Conservation (phyloP, 2,888 invertebrate species). For the Timandra comae region DNA sequence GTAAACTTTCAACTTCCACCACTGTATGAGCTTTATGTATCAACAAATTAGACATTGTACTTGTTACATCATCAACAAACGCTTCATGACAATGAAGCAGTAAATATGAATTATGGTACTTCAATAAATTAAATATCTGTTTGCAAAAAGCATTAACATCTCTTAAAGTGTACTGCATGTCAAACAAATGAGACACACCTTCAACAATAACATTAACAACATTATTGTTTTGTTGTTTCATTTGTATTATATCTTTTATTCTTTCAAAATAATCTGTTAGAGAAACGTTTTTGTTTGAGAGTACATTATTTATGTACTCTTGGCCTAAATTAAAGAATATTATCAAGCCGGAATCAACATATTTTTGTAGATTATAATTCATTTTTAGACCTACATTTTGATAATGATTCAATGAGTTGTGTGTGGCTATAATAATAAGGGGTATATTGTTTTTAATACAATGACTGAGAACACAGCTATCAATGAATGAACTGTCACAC, state of each 20-base stretch:
- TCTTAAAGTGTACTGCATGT: conserved; percentile 75
- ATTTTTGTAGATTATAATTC: conserved; percentile 80
- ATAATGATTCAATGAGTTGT: conserved; percentile 84
- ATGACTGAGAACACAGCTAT: conserved; percentile 80
- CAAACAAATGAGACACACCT: conserved; percentile 83
- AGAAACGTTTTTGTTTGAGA: conserved; percentile 34
- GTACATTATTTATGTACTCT: conserved; percentile 33
- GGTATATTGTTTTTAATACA: conserved; percentile 77
- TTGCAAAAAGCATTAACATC: conserved; percentile 72
- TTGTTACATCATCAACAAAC: conserved; percentile 74
- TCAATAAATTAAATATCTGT: conserved; percentile 53
- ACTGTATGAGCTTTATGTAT: conserved; percentile 79
- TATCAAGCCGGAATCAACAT: conserved; percentile 50
- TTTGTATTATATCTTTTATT: conserved; percentile 52
- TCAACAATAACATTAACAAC: conserved; percentile 80
- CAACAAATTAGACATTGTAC: conserved; percentile 77
- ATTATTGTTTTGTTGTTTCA: conserved; percentile 45
- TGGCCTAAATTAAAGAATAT: conserved; percentile 48
- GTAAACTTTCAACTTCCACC: conserved; percentile 80
- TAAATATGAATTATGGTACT: conserved; percentile 50
- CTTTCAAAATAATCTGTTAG: conserved; percentile 55
- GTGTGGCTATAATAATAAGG: conserved; percentile 80
- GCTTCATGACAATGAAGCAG: conserved; percentile 78
- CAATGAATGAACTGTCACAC: conserved; percentile 84
- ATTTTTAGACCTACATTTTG: conserved; percentile 84